Base-by-base conservation (phyloP, 2,888 invertebrate genomes). In the Agriopis leucophaearia region DNA sequence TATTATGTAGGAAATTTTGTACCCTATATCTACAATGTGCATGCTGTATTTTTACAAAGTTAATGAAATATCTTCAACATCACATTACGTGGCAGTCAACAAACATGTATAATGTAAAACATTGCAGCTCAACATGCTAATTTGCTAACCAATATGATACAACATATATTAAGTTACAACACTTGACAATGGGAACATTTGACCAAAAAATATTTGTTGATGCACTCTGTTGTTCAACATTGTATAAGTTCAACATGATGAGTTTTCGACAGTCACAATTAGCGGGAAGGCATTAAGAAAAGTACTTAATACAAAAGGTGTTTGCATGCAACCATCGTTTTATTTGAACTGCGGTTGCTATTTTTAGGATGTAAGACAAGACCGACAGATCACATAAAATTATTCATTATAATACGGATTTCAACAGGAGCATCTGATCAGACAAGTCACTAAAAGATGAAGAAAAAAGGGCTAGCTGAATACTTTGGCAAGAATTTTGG, bases 401-500 rank as follows among this genome's bases (percentile, higher is more conserved):
- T 73, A 64, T 52, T 69, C 27, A 70, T 57, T 36, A 72, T 65
- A 55, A 68, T 48, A 65, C 62, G 67, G 52, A 71, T 73, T 74
- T 38, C 40, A 74, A 73, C 56, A 73, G 61, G 61, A 75, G 74
- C 78, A 73, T 76, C 68, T 75, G 67, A 78, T 74, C 74, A 79
- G 78, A 82, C 78, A 77, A 79, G 78, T 82, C 78, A 82, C 81
- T 84, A 84, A 80, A 84, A 81, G 81, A 81, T 70, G 78, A 82
- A 82, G 74, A 83, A 85, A 86, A 86, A 87, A 71, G 81, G 81
- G 84, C 92, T 93, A 93, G 92, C 92, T 86, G 80, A 87, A 88
- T 91, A 92, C 90, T 86, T 87, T 88, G 87, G 86, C 88, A 91
- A 89, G 81, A 90, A 90, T 87, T 90, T 85, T 88, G 88, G 83